These are phyloP conservation scores for Callimorpha dominula DNA, from an alignment of 2,888 invertebrate species.

Conservation along the genomic window DNA sequence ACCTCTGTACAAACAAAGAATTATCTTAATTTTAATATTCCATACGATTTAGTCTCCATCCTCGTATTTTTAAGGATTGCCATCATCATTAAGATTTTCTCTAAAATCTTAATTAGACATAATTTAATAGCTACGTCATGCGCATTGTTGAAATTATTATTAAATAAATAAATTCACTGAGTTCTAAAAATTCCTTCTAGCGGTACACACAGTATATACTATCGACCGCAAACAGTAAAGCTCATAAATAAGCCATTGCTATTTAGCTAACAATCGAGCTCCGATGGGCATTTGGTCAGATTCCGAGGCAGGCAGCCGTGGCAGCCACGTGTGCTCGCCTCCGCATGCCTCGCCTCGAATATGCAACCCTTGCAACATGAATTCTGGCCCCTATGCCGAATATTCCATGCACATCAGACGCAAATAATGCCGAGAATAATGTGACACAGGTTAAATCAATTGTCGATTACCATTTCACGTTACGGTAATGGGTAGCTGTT, in stretches of 20 bases:
- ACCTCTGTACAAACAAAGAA: no score
- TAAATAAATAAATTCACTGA: neutral
- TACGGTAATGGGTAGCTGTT: slow-evolving; percentile 53
- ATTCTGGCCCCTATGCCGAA: slow-evolving; percentile 81
- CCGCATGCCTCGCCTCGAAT: slow-evolving; percentile 81
- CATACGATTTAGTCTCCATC: no score
- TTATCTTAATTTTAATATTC: no score
- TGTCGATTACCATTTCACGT: slow-evolving; percentile 62
- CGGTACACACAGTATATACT: neutral
- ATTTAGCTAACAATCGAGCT: slow-evolving; percentile 82
- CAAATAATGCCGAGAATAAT: slow-evolving; percentile 76
- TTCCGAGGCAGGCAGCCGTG: slow-evolving; percentile 80
- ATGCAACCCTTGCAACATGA: slow-evolving; percentile 79
- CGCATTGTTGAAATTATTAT: neutral
- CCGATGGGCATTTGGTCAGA: slow-evolving; percentile 85
- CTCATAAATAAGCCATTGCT: slow-evolving; percentile 82
- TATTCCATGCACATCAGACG: slow-evolving; percentile 78
- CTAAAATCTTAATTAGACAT: neutral
- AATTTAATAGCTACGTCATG: neutral
- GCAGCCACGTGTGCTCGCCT: slow-evolving; percentile 83
- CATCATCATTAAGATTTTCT: neutral
- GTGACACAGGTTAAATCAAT: slow-evolving; percentile 65
- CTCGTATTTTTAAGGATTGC: neutral
- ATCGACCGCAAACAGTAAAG: slow-evolving; percentile 60
- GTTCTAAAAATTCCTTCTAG: slow-evolving; percentile 41